Percentiles rank a stretch among this genome's conserved stretches.
Conservation (phyloP, 2,888 invertebrate genomes). For the Hydraecia micacea region DNA sequence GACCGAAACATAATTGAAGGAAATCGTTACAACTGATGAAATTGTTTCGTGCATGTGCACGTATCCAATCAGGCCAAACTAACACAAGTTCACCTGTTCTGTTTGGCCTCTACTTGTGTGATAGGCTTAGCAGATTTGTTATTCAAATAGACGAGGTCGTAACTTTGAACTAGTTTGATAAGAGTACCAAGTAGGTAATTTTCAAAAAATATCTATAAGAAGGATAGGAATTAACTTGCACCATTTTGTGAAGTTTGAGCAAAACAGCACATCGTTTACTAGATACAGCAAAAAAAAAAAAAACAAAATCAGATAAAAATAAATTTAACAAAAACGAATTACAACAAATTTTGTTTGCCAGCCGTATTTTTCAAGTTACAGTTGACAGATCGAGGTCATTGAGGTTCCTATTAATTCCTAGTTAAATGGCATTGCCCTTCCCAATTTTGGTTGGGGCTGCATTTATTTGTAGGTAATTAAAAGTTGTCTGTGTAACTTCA, state of each 20-base stretch:
- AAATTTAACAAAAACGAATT: no score
- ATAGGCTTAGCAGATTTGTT: slow-evolving; percentile 15
- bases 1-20: neutral
- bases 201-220: neutral
- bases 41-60: neutral
- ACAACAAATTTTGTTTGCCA: no score
- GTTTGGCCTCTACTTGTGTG: neutral
- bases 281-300: no score
- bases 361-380: no score
- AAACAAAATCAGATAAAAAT: no score
- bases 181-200: neutral
- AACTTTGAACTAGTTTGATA: slow-evolving; percentile 22
- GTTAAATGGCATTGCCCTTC: neutral
- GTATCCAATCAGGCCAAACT: neutral
- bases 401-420: no score
- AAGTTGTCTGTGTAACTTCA: neutral
- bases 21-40: neutral
- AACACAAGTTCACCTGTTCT: neutral
- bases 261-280: neutral
- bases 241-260: no score
- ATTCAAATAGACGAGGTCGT: slow-evolving; percentile 15
- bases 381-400: no score
- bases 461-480: neutral
- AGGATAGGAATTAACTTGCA: no score
- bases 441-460: neutral